Conservation (phyloP, 2,113 vertebrate species). For the Hystrix cristata region DNA sequence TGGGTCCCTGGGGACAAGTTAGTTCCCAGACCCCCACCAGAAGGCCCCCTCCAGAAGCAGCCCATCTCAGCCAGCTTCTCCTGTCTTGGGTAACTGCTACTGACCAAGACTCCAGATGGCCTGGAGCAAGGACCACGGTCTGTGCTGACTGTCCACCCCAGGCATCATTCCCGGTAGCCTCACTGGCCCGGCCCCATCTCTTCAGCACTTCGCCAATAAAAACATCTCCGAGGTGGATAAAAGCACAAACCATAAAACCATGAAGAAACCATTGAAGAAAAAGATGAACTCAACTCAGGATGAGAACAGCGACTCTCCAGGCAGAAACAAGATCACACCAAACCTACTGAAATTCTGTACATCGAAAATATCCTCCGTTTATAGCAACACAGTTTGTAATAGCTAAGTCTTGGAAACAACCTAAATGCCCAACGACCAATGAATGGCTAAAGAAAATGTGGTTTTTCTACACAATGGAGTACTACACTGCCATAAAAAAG, state of each 20-base stretch:
- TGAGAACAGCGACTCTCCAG: neutral
- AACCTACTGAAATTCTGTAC: neutral
- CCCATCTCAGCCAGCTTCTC: neutral
- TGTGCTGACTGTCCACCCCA: neutral
- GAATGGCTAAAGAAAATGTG: too few species aligned
- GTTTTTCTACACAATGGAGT: too few species aligned
- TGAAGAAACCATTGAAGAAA: neutral
- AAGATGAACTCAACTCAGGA: neutral
- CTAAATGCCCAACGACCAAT: too few species aligned
- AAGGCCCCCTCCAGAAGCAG: neutral
- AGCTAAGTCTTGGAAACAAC: too few species aligned
- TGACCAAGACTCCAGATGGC: neutral
- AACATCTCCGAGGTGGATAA: neutral
- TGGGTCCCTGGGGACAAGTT: neutral
- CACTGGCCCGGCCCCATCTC: neutral
- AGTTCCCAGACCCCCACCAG: neutral
- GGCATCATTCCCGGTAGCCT: neutral
- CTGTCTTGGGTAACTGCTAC: neutral
- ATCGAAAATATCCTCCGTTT: neutral
- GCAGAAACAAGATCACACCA: neutral
- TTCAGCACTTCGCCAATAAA: neutral
- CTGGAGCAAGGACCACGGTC: neutral
- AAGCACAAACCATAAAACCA: neutral
- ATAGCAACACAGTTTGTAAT: too few species aligned
- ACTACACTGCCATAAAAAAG: too few species aligned